phyloP scores from a whole-genome alignment of 2,888 invertebrate species.

The Elmis aenea region DNA sequence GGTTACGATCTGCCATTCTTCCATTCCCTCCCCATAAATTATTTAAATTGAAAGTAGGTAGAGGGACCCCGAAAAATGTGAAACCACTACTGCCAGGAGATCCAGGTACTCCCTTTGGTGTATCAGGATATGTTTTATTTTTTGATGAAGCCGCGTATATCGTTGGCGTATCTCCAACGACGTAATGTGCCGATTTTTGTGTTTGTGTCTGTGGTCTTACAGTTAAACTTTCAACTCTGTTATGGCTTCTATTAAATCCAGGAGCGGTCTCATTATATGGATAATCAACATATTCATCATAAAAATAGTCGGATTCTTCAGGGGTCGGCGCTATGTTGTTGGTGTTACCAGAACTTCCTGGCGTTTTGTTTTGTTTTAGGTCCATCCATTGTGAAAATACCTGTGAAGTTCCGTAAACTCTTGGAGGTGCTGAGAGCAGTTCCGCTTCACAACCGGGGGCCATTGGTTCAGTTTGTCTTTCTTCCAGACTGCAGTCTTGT shows the following conservation, averaged over 20 bases:
- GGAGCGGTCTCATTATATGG: slow-evolving; percentile 57
- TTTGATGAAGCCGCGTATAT: slow-evolving; percentile 52
- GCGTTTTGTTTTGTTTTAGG: slow-evolving; percentile 47
- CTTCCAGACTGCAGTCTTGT: slow-evolving; percentile 57
- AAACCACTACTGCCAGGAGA: slow-evolving; percentile 61
- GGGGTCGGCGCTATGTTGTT: slow-evolving; percentile 57
- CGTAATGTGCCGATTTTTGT: slow-evolving; percentile 45
- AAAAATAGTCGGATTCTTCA: slow-evolving; percentile 76
- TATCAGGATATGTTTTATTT: slow-evolving; percentile 30
- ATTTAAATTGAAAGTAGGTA: slow-evolving; percentile 67
- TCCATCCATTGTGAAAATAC: slow-evolving; percentile 55
- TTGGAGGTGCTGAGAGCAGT: slow-evolving; percentile 45
- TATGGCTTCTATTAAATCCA: slow-evolving; percentile 30
- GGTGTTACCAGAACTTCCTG: slow-evolving; percentile 49
- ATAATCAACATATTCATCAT: slow-evolving; percentile 78
- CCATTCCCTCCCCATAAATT: slow-evolving; percentile 50
- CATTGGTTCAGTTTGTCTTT: slow-evolving; percentile 50
- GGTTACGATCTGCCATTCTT: slow-evolving; percentile 39
- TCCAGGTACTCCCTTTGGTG: slow-evolving; percentile 37
- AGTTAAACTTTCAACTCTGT: slow-evolving; percentile 21
- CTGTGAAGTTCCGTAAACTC: slow-evolving; percentile 53
- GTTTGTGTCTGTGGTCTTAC: slow-evolving; percentile 14
- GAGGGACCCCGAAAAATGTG: slow-evolving; percentile 80
- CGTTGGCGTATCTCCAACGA: slow-evolving; percentile 57
- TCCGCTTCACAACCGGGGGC: slow-evolving; percentile 69